A percentile compares a stretch with the other conserved stretches of the same genome.
Conservation (phyloP, 2,888 invertebrate species). For the Bimastos eiseni region DNA sequence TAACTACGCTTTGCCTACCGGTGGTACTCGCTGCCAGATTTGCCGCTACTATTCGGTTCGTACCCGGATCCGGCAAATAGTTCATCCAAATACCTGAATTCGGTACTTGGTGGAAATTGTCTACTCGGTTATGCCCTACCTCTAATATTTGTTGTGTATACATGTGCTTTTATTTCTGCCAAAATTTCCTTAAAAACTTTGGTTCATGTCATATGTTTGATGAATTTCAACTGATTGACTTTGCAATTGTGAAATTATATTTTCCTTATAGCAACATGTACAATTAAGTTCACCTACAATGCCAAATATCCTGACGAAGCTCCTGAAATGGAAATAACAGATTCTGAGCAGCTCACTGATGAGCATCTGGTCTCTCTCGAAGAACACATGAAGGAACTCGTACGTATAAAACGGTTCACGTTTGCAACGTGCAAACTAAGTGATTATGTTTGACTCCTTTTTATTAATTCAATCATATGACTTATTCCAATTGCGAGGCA, state of each 20-base stretch:
- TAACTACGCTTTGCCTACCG: no score
- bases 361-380: conserved; percentile 48
- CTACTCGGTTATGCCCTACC: no score
- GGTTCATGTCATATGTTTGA: not conserved
- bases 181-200: no score
- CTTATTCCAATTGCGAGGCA: not conserved
- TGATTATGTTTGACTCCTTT: not conserved
- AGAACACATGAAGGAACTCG: conserved; percentile 51
- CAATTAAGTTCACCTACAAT: conserved; percentile 73
- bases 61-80: no score
- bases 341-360: conserved; percentile 69
- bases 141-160: no score
- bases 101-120: no score
- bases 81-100: no score
- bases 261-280: conserved; percentile 38
- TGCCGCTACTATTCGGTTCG: no score
- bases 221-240: not conserved
- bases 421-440: conserved; percentile 1
- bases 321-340: conserved; percentile 75
- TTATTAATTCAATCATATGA: not conserved
- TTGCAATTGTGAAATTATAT: not conserved
- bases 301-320: conserved; percentile 85
- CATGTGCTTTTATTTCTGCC: no score
- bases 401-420: not conserved
- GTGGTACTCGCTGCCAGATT: no score